These are phyloP conservation scores for Rachycentron canadum DNA, from an alignment of 2,797 vertebrate genomes.

Conservation along the genomic window DNA sequence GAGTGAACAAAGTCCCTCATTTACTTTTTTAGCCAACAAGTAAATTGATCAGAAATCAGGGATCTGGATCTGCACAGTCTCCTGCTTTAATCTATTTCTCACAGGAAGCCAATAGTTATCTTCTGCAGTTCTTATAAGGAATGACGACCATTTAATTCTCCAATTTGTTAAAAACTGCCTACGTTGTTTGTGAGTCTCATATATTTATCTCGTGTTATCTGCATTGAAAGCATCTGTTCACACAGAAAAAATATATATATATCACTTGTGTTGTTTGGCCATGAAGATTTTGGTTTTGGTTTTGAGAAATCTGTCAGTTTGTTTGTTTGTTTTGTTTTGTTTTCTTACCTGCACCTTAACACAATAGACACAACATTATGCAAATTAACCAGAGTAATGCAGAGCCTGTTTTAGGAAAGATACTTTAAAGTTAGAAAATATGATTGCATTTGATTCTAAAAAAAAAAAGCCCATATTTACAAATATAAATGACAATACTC, in stretches of 20 bases:
- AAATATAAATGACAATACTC: constrained; percentile 16
- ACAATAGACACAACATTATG: neutral
- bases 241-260: neutral
- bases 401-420: neutral
- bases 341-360: neutral
- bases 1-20: neutral
- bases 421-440: neutral
- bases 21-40: neutral
- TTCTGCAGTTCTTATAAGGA: neutral
- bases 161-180: neutral
- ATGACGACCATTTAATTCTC: neutral
- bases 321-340: too few species aligned
- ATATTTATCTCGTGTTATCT: constrained; percentile 9
- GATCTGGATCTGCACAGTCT: neutral
- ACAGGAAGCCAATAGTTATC: neutral
- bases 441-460: neutral
- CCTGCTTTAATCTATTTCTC: neutral
- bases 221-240: constrained; percentile 27
- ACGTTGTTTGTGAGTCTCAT: neutral
- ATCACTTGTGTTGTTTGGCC: neutral
- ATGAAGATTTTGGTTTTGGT: neutral
- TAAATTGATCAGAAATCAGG: neutral
- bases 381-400: neutral
- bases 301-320: neutral
- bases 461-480: constrained; percentile 3